Evolutionary conservation across 2,888 invertebrate genomes (phyloP).

Genomic region (Hydraecia micacea): DNA sequence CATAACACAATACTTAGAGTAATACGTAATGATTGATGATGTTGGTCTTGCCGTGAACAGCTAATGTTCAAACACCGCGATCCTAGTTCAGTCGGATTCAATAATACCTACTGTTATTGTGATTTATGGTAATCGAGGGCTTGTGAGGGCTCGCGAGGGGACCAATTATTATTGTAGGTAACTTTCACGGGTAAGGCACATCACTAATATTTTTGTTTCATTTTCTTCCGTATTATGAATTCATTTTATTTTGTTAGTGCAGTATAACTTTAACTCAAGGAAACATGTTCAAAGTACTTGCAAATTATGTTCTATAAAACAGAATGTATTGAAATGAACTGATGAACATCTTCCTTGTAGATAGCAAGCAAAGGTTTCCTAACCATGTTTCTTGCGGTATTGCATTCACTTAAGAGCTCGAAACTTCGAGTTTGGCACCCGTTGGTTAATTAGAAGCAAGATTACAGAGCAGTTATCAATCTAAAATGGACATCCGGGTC

Average conservation of each 20-base stretch:
- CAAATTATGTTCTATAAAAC: background rate
- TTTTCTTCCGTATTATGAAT: conserved; percentile 13
- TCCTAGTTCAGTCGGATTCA: conserved; percentile 48
- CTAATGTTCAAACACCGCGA: conserved; percentile 49
- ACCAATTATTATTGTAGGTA: conserved; percentile 47
- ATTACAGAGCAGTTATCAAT: background rate
- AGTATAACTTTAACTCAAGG: conserved; percentile 9
- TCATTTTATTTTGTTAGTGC: conserved; percentile 23
- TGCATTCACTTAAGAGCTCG: conserved; percentile 20
- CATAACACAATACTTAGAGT: background rate
- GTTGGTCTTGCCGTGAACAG: conserved; percentile 20
- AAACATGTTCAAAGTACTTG: background rate
- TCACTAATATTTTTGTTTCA: conserved; percentile 21
- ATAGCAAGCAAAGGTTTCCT: background rate
- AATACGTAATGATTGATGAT: conserved; percentile 41
- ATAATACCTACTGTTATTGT: conserved; percentile 61
- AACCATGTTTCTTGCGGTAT: background rate
- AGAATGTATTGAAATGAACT: background rate
- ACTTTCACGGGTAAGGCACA: conserved; percentile 32
- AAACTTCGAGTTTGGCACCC: conserved; percentile 10
- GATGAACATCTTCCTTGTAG: background rate
- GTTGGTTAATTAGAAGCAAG: conserved; percentile 19
- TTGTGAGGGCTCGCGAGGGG: conserved; percentile 15
- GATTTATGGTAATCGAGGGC: conserved; percentile 64
- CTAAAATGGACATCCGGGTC: background rate